Percentiles rank a stretch among this genome's conserved stretches.
Conservation (phyloP, 2,797 vertebrate species). For the Acanthiza pusilla region DNA sequence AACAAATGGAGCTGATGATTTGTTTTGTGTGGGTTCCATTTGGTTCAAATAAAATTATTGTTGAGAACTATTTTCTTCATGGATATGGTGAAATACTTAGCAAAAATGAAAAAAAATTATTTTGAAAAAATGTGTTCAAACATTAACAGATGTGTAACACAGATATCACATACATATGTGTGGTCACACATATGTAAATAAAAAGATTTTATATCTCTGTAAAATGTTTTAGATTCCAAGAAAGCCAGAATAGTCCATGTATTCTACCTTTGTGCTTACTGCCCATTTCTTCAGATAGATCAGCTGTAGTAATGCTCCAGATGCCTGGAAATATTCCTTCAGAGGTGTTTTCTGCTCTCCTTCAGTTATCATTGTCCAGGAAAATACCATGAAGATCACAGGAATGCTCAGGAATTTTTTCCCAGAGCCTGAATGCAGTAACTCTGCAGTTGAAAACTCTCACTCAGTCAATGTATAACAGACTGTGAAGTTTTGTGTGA, state of each 20-base stretch:
- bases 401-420: not conserved
- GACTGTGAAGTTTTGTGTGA: not conserved
- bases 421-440: not conserved
- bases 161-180: accelerated
- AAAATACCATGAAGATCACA: not conserved
- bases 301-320: not conserved
- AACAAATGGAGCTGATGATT: not conserved
- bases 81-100: not conserved
- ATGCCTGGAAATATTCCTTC: not conserved
- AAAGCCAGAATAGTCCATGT: not conserved
- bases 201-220: not conserved
- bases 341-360: not conserved
- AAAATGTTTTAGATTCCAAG: not conserved
- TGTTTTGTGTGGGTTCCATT: not conserved
- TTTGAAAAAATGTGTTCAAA: not conserved
- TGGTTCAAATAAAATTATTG: not conserved
- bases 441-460: not conserved
- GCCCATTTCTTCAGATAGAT: not conserved
- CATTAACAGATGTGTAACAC: not conserved
- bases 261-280: not conserved
- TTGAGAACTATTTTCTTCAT: not conserved
- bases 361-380: not conserved
- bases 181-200: accelerated
- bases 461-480: not conserved
- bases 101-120: not conserved